phyloP scores from a whole-genome alignment of 2,797 vertebrate genomes.

The Hyperoplus immaculatus region DNA sequence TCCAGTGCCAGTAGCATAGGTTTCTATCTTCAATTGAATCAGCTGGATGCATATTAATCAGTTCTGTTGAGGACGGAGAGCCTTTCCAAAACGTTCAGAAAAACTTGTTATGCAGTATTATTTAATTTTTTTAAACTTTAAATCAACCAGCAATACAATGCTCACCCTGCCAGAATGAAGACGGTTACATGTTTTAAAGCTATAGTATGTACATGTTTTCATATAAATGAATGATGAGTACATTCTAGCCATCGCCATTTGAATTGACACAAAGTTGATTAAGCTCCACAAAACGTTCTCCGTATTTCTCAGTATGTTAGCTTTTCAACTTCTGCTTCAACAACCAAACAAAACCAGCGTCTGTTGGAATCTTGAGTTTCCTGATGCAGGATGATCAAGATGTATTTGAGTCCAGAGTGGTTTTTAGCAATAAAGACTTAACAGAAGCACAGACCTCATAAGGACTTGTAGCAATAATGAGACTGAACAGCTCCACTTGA shows the following conservation, averaged over 20 bases:
- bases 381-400: conserved; percentile 19
- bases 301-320: too few relatives aligned
- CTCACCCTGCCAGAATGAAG: background rate
- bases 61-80: background rate
- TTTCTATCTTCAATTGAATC: background rate
- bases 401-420: conserved; percentile 15
- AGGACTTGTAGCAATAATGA: conserved; percentile 60
- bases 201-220: conserved; percentile 1
- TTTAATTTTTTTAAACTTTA: background rate
- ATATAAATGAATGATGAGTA: conserved; percentile 9
- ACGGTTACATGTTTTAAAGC: background rate
- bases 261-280: too few relatives aligned
- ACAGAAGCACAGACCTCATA: conserved; percentile 42
- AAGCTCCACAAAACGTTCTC: too few relatives aligned
- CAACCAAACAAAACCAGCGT: conserved; percentile 35
- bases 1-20: conserved; percentile 20
- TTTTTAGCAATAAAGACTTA: conserved; percentile 54
- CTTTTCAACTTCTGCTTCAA: background rate
- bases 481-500: conserved; percentile 40
- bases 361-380: conserved; percentile 14
- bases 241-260: too few relatives aligned
- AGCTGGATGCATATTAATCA: background rate
- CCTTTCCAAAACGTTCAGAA: background rate
- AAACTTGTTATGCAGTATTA: conserved; percentile 42
- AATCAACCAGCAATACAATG: conserved; percentile 47